Percentiles rank a stretch among this genome's conserved stretches.
Conservation (phyloP, 2,888 invertebrate species). For the Eupithecia dodoneata region DNA sequence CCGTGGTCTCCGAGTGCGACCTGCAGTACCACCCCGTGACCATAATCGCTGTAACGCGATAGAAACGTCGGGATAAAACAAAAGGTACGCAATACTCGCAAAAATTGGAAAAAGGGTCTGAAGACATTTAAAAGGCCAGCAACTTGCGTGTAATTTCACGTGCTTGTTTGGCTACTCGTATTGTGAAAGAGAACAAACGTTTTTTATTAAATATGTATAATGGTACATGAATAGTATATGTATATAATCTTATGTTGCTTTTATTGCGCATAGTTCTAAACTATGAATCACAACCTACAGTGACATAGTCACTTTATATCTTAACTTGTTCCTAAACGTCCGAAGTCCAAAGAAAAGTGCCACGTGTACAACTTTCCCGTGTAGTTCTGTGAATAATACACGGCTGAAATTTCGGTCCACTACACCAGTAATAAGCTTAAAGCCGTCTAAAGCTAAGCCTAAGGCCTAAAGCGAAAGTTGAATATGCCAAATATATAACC, state of each 20-base stretch:
- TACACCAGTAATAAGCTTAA: not conserved
- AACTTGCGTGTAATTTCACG: no score
- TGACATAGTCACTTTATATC: constrained; percentile 40
- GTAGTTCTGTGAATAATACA: constrained; percentile 27
- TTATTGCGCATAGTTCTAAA: not conserved
- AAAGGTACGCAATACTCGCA: no score
- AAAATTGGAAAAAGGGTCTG: no score
- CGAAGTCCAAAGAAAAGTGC: constrained; percentile 45
- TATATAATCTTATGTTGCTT: not conserved
- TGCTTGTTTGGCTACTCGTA: no score
- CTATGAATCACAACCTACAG: constrained; percentile 37
- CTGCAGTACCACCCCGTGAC: no score
- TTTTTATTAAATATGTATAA: not conserved
- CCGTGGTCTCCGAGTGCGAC: no score
- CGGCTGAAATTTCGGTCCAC: not conserved
- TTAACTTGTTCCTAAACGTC: constrained; percentile 42
- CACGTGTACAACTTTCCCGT: constrained; percentile 40
- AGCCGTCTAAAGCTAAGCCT: no score
- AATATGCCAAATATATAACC: not conserved
- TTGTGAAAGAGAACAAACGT: no score
- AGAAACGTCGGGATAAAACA: no score
- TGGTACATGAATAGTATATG: not conserved
- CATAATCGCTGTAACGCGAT: no score
- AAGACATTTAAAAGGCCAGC: no score
- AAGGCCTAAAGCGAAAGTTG: not conserved